These are phyloP conservation scores for Bradypodion pumilum DNA, from an alignment of 2,797 vertebrate genomes.

Conservation along the genomic window DNA sequence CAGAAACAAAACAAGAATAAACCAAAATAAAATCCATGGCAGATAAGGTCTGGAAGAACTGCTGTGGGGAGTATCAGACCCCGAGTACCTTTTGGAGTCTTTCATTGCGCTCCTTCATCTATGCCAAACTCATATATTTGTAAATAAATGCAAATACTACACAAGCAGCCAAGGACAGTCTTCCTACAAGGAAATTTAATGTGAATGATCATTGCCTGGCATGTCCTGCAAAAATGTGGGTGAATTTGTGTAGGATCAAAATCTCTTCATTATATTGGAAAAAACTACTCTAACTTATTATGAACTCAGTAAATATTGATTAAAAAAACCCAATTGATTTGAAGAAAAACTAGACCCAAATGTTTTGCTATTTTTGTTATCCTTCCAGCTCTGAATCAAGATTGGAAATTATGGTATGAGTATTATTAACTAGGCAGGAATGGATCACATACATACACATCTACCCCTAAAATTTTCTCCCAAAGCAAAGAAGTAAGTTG, in stretches of 20 bases:
- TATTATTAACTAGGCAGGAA: background rate
- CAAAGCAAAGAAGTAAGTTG: background rate
- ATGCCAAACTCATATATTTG: background rate
- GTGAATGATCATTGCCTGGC: background rate
- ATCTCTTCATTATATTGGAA: background rate
- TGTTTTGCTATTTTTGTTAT: background rate
- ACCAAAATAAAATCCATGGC: background rate
- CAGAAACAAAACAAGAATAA: background rate
- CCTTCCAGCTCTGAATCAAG: background rate
- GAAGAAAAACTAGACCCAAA: too few relatives aligned
- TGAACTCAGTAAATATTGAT: background rate
- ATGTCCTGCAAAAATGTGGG: background rate
- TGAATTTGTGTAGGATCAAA: background rate
- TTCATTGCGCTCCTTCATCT: background rate
- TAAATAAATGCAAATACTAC: background rate
- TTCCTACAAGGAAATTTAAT: background rate
- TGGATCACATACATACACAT: background rate
- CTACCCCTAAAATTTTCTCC: background rate
- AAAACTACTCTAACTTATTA: background rate
- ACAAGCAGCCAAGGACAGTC: background rate
- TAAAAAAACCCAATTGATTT: background rate
- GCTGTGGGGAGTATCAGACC: background rate
- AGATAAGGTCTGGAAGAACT: background rate
- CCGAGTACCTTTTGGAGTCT: background rate
- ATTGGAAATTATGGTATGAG: background rate